Percentiles rank a stretch among this genome's conserved stretches.
phyloP scores from a whole-genome alignment of 2,888 invertebrate genomes.

The Erebia ligea region DNA sequence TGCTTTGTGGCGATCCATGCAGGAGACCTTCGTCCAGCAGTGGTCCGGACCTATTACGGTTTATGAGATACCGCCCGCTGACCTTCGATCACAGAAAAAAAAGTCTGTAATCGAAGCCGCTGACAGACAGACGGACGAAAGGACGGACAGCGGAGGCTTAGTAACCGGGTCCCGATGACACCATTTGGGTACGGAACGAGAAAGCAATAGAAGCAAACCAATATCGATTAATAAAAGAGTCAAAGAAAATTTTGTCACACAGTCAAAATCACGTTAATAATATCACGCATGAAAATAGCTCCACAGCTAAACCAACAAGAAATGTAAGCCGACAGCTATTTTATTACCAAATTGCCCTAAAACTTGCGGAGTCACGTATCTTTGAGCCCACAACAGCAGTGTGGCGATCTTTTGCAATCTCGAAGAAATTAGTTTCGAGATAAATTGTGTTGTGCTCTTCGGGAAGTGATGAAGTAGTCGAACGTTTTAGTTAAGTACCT shows the following conservation, averaged over 20 bases:
- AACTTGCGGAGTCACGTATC: slow-evolving; percentile 42
- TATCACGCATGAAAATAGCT: neutral
- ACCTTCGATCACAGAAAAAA: no score
- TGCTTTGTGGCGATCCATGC: no score
- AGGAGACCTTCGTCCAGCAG: no score
- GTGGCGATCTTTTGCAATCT: slow-evolving; percentile 31
- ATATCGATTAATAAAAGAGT: no score
- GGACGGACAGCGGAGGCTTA: no score
- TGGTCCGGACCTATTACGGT: no score
- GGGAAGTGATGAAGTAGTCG: slow-evolving; percentile 30
- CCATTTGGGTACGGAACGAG: no score
- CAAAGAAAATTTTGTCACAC: neutral
- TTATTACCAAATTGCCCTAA: slow-evolving; percentile 34
- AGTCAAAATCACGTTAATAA: neutral
- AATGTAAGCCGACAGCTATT: slow-evolving; percentile 18
- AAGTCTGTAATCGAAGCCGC: no score
- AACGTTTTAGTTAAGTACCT: slow-evolving; percentile 28
- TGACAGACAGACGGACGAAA: no score
- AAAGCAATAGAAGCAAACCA: no score
- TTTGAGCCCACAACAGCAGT: slow-evolving; percentile 27
- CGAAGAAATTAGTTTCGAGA: slow-evolving; percentile 38
- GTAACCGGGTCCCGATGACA: no score
- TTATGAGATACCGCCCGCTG: no score
- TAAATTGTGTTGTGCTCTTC: slow-evolving; percentile 32
- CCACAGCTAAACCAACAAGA: slow-evolving; percentile 10